Base-by-base conservation (phyloP, 2,797 vertebrate species). In the Catharus ustulatus region DNA sequence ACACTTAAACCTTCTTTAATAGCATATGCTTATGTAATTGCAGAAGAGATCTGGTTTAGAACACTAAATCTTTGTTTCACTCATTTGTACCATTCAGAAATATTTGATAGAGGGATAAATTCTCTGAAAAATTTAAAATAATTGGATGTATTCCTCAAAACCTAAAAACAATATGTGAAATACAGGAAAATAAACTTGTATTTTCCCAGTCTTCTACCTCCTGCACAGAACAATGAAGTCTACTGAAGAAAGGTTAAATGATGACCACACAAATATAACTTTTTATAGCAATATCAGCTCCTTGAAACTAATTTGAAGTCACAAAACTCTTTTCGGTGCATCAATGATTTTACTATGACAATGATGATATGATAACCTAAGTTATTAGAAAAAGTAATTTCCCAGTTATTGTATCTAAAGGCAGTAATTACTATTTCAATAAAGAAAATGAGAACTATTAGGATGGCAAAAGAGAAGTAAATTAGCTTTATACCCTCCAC, bases 401-500 rank as follows among this genome's bases (percentile, higher is more conserved):
- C 88, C 67, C 77, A 97, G 96, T 97, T 97, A 97, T 97, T 97
- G 94, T 98, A 97, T 95, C 49, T 63, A 95, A 97, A 97, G 95
- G 67, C 92, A 92, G 96, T 97, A 97, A 97, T 98, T 97, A 98
- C 95, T 96, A 97, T 97, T 97, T 97, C 97, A 97, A 96, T 97
- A 97, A 96, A 96, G 96, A 95, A 97, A 97, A 85, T 96, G 86
- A 97, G 95, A 97, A 96, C 96, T 94, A 96, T 95, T 95, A 96
- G 81, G 87, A 91, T 88, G 45, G 91, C 93, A 93, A 97, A 97
- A 92, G 86, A 96, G 93, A 97, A 97, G 97, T 96, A 97, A 98
- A 97, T 98, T 97, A 97, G 75, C 86, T 97, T 96, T 96, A 96
- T 91, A 96, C 78, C 92, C 84, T 77, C 68, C 84, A 96, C 92